Evolutionary conservation across 2,888 invertebrate genomes (phyloP).

Genomic region (Dione juno): DNA sequence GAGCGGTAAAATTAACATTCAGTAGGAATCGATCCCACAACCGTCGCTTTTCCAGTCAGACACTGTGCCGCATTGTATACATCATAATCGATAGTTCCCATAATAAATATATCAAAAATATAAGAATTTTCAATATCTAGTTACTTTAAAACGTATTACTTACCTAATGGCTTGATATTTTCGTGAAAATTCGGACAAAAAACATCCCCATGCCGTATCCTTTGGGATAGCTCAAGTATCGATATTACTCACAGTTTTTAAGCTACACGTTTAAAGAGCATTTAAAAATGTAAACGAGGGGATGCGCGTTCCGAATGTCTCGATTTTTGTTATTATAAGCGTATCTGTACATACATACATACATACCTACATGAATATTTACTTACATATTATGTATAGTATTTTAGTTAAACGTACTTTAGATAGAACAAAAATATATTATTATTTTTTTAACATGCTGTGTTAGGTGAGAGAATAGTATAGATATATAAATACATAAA

Average conservation of each 20-base stretch:
- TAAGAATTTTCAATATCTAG: neutral
- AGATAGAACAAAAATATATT: too few relatives aligned
- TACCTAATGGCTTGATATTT: constrained; percentile 1
- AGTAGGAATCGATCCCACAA: neutral
- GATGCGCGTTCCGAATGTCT: neutral
- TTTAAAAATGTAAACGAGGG: neutral
- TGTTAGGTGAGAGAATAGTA: too few relatives aligned
- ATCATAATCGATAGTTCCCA: neutral
- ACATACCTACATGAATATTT: too few relatives aligned
- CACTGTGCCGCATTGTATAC: too few relatives aligned
- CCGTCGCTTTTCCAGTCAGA: neutral
- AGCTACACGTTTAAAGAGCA: constrained; percentile 8
- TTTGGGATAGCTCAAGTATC: constrained; percentile 10
- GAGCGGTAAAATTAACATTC: too few relatives aligned
- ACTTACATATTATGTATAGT: too few relatives aligned
- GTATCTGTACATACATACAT: too few relatives aligned
- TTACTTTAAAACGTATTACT: constrained; percentile 8
- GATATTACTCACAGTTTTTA: constrained; percentile 13
- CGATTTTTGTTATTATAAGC: too few relatives aligned
- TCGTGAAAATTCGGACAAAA: constrained; percentile 20
- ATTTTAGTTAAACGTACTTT: too few relatives aligned
- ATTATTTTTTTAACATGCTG: too few relatives aligned
- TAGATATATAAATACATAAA: too few relatives aligned
- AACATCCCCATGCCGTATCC: neutral
- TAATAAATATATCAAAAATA: constrained; percentile 10